Evolutionary conservation across 1,140 invertebrate species (phyloP).

Genomic region (Glossosoma conforme): DNA sequence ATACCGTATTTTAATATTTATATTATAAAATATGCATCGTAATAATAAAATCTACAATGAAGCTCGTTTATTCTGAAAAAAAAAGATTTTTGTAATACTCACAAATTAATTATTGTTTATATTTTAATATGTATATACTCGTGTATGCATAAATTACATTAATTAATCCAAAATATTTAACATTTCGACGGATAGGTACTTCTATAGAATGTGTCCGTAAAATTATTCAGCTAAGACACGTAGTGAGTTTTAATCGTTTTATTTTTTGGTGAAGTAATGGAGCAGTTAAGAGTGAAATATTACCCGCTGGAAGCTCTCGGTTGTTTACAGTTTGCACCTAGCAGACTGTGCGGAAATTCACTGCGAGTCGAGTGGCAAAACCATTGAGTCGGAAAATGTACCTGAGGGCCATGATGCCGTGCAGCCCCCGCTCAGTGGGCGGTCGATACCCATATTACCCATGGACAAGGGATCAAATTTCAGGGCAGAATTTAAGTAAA

Average conservation of each 20-base stretch:
- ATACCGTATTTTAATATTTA: too few relatives aligned
- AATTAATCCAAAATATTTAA: too few relatives aligned
- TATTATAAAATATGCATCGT: too few relatives aligned
- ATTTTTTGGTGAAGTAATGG: neutral
- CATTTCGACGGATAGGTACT: neutral
- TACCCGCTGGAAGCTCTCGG: neutral
- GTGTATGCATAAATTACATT: too few relatives aligned
- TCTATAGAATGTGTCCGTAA: neutral
- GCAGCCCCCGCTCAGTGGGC: neutral
- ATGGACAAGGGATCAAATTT: neutral
- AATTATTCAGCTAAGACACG: neutral
- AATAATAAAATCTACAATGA: too few relatives aligned
- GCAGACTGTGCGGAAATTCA: too few relatives aligned
- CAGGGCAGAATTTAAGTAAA: neutral
- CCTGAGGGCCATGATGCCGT: neutral
- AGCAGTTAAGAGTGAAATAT: neutral
- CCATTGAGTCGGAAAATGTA: constrained; percentile 18
- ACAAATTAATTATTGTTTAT: too few relatives aligned
- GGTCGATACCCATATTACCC: neutral
- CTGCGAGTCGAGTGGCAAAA: constrained; percentile 8
- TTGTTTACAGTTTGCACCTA: too few relatives aligned
- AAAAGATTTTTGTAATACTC: too few relatives aligned
- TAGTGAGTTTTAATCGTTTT: neutral
- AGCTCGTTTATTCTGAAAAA: too few relatives aligned
- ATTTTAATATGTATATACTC: too few relatives aligned